Evolutionary conservation across 2,888 invertebrate species (phyloP).

Genomic region (Unio delphinus): DNA sequence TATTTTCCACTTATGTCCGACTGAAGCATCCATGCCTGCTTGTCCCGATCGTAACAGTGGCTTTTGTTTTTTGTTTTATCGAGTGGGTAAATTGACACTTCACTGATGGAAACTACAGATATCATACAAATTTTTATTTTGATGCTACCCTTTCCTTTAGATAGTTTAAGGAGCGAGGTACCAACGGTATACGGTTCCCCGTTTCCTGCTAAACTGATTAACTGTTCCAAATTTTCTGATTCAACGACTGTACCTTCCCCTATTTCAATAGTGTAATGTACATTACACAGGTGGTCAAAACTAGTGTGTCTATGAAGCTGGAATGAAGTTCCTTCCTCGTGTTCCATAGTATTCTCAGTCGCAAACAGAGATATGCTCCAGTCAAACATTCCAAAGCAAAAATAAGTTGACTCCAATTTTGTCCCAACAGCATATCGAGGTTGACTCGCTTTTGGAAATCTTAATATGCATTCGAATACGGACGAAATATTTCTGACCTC

Average conservation of each 20-base stretch:
- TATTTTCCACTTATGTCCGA: constrained; percentile 85
- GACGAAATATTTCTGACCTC: constrained; percentile 84
- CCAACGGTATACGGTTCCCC: constrained; percentile 60
- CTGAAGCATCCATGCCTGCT: constrained; percentile 85
- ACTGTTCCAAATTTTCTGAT: constrained; percentile 61
- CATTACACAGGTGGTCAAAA: constrained; percentile 85
- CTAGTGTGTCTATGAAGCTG: constrained; percentile 82
- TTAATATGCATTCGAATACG: constrained; percentile 82
- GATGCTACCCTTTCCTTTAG: constrained; percentile 69
- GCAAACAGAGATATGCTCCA: constrained; percentile 79
- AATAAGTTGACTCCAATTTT: constrained; percentile 78
- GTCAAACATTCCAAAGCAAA: constrained; percentile 86
- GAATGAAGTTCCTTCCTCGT: constrained; percentile 67
- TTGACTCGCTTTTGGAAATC: constrained; percentile 73
- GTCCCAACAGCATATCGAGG: constrained; percentile 45
- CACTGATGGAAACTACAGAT: constrained; percentile 81
- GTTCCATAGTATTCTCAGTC: constrained; percentile 57
- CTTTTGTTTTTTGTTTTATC: constrained; percentile 57
- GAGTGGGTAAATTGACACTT: constrained; percentile 72
- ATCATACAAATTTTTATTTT: constrained; percentile 82
- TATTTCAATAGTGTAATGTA: constrained; percentile 78
- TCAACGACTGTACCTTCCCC: constrained; percentile 62
- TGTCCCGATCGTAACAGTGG: constrained; percentile 85
- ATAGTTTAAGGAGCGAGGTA: constrained; percentile 50
- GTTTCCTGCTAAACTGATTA: constrained; percentile 62